Conservation (phyloP, 2,797 vertebrate genomes). For the Sebastes melanostomus region DNA sequence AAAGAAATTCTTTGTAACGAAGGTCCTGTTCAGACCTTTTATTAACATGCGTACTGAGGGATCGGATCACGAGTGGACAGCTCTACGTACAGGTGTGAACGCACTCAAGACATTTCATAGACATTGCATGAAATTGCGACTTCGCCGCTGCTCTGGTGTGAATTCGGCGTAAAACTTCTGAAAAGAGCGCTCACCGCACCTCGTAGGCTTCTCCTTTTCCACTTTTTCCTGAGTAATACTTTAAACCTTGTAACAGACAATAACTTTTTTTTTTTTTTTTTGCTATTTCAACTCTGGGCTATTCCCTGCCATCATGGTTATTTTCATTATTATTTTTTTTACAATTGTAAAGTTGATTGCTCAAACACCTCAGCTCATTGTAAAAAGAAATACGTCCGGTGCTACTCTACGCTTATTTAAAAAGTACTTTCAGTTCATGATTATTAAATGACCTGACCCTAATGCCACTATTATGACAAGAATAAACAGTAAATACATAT, state of each 20-base stretch:
- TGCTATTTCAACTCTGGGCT: constrained; percentile 91
- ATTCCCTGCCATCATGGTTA: constrained; percentile 88
- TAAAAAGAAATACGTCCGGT: constrained; percentile 65
- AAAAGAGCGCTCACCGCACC: constrained; percentile 71
- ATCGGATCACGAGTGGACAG: no score
- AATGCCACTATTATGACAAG: constrained; percentile 80
- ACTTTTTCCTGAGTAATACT: constrained; percentile 89
- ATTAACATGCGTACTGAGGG: no score
- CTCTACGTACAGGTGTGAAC: no score
- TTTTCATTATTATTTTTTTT: constrained; percentile 80
- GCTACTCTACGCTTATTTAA: constrained; percentile 75
- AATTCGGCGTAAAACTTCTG: constrained; percentile 51
- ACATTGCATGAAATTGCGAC: no score
- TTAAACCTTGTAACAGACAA: constrained; percentile 85
- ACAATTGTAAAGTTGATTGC: constrained; percentile 89
- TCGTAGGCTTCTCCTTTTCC: constrained; percentile 70
- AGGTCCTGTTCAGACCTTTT: no score
- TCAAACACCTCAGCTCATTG: constrained; percentile 87
- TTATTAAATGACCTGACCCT: constrained; percentile 85
- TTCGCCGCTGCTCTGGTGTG: no score
- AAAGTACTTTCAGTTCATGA: constrained; percentile 61
- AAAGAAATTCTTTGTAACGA: no score
- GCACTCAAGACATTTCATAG: no score
- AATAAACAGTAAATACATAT: constrained; percentile 72
- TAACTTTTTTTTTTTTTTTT: constrained; percentile 81